Conservation (phyloP, 2,888 invertebrate genomes). For the Chouioia cunea region DNA sequence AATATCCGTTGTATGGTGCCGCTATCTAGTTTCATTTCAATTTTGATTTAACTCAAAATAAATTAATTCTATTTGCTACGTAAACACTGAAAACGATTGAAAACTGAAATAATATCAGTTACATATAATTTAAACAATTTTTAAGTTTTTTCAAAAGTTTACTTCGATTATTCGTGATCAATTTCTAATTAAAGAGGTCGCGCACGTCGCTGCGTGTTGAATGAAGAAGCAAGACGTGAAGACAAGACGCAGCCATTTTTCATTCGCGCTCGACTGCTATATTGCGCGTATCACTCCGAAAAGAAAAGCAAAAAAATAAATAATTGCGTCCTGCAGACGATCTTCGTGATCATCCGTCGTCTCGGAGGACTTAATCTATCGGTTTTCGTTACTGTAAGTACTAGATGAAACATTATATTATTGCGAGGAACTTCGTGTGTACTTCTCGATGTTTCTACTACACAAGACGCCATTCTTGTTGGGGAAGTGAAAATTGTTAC, state of each 20-base stretch:
- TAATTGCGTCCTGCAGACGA: conserved; percentile 1
- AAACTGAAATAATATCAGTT: no score
- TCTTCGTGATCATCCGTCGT: conserved; percentile 10
- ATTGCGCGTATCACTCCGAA: conserved; percentile 2
- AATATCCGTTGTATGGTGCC: no score
- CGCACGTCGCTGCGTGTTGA: background rate
- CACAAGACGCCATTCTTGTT: conserved; percentile 6
- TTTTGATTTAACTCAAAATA: no score
- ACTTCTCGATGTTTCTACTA: conserved; percentile 30
- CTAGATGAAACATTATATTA: conserved; percentile 17
- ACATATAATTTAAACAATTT: no score
- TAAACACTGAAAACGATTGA: background rate
- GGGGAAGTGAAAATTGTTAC: background rate
- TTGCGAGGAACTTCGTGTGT: background rate
- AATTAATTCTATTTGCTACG: background rate
- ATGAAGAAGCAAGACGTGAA: conserved; percentile 30
- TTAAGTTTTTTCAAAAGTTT: no score
- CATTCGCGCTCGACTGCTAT: conserved; percentile 14
- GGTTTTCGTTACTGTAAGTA: conserved; percentile 32
- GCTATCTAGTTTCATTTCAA: no score
- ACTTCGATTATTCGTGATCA: no score
- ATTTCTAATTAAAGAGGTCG: conserved; percentile 17
- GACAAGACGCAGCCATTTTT: conserved; percentile 29
- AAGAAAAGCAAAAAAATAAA: conserved; percentile 1
- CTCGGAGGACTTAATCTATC: conserved; percentile 19